Conservation (phyloP, 2,888 invertebrate species). For the Pristionchus exspectatus region DNA sequence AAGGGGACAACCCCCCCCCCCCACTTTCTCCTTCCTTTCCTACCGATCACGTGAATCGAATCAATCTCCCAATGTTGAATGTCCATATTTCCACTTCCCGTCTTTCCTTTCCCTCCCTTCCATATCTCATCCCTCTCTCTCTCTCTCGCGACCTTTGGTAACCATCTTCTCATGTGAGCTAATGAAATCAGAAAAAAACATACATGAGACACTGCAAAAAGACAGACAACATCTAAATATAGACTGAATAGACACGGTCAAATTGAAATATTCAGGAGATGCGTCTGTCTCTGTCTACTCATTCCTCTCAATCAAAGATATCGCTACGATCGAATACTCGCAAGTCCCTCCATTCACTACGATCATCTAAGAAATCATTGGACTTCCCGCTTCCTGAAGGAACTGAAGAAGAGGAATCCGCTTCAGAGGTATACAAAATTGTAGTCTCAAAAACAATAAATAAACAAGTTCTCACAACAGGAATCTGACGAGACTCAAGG, state of each 20-base stretch:
- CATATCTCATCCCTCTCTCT: background rate
- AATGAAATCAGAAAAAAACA: conserved; percentile 9
- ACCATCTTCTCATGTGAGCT: background rate
- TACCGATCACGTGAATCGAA: conserved; percentile 27
- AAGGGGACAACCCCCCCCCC: background rate
- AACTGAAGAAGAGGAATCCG: conserved; percentile 36
- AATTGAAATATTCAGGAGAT: conserved; percentile 9
- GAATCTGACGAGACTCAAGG: conserved; percentile 57
- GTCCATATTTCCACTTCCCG: conserved; percentile 13
- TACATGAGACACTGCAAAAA: background rate
- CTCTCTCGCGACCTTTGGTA: background rate
- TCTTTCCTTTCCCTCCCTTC: background rate
- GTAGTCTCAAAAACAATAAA: background rate
- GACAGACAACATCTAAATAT: background rate
- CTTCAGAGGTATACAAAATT: background rate
- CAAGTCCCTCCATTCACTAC: conserved; percentile 43
- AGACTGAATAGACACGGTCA: background rate
- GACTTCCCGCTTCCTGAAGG: conserved; percentile 50
- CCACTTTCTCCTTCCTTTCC: background rate
- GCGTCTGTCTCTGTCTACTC: conserved; percentile 49
- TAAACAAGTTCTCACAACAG: background rate
- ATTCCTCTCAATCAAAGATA: conserved; percentile 40
- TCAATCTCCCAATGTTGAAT: conserved; percentile 47
- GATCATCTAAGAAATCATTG: conserved; percentile 40
- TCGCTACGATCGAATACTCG: conserved; percentile 45